A percentile compares a stretch with the other conserved stretches of the same genome.
Conservation (phyloP, 2,113 vertebrate genomes). For the Cavia aperea region DNA sequence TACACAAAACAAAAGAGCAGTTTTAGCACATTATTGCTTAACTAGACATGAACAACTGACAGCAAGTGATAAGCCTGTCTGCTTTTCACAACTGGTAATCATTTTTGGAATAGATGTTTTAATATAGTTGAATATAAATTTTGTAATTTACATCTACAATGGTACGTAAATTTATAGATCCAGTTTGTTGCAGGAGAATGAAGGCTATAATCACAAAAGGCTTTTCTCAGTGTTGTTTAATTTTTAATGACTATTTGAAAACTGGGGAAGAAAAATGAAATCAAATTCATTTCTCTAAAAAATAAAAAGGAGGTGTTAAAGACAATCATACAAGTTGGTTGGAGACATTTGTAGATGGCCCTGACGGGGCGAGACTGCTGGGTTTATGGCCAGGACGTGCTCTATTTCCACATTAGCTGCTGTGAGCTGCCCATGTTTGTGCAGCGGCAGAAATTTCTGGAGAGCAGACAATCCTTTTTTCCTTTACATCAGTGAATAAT, state of each 20-base stretch:
- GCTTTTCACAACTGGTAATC: conserved; percentile 91
- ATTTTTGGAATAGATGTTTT: conserved; percentile 89
- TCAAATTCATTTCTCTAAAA: conserved; percentile 76
- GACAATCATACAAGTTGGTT: conserved; percentile 74
- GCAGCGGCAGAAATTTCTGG: conserved; percentile 72
- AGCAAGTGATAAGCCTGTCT: conserved; percentile 98
- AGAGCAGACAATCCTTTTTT: conserved; percentile 69
- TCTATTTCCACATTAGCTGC: conserved; percentile 65
- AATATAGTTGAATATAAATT: conserved; percentile 87
- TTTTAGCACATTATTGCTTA: conserved; percentile 90
- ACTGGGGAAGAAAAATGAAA: conserved; percentile 70
- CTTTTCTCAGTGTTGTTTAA: conserved; percentile 78
- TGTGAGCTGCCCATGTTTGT: conserved; percentile 58
- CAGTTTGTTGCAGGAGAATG: conserved; percentile 77
- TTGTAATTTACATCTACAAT: conserved; percentile 89
- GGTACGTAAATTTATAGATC: conserved; percentile 85
- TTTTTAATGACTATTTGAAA: conserved; percentile 84
- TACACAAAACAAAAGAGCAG: conserved; percentile 89
- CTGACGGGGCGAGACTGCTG: background rate
- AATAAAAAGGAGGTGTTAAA: conserved; percentile 66
- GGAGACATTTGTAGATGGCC: conserved; percentile 55
- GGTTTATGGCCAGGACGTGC: conserved; percentile 51
- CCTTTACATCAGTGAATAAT: conserved; percentile 70
- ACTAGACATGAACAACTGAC: conserved; percentile 98
- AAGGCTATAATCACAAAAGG: conserved; percentile 81